Evolutionary conservation across 2,113 vertebrate species (phyloP).

Genomic region (Cottus gobio): DNA sequence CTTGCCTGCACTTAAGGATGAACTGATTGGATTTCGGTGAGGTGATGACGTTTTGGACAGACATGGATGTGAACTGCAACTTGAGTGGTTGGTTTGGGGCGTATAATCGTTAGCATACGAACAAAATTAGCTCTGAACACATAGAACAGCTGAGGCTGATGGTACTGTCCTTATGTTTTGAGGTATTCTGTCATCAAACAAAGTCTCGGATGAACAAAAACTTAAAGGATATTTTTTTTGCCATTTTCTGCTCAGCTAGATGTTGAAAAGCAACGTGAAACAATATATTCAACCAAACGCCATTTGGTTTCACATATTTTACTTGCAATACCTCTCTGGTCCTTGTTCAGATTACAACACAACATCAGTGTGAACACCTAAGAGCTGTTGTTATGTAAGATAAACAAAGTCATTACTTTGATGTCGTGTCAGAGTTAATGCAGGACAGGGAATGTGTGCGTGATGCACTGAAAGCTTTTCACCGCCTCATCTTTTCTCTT

Average conservation of each 20-base stretch:
- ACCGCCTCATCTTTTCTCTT: background rate
- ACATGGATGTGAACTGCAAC: too few relatives aligned
- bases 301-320: slow-evolving; percentile 10
- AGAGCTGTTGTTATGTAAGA: background rate
- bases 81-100: too few relatives aligned
- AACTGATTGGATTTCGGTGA: too few relatives aligned
- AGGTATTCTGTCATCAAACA: too few relatives aligned
- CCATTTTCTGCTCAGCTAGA: background rate
- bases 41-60: too few relatives aligned
- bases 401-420: too few relatives aligned
- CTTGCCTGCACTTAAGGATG: too few relatives aligned
- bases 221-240: too few relatives aligned
- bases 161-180: background rate
- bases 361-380: background rate
- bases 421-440: background rate
- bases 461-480: background rate
- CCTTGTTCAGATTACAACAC: slow-evolving; percentile 7
- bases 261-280: background rate
- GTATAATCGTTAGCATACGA: background rate
- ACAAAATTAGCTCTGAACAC: background rate
- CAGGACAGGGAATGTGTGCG: background rate
- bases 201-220: background rate
- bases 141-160: background rate
- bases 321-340: background rate
- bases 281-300: background rate